Evolutionary conservation across 2,797 vertebrate genomes (phyloP).

Genomic region (Labeo calbasu): DNA sequence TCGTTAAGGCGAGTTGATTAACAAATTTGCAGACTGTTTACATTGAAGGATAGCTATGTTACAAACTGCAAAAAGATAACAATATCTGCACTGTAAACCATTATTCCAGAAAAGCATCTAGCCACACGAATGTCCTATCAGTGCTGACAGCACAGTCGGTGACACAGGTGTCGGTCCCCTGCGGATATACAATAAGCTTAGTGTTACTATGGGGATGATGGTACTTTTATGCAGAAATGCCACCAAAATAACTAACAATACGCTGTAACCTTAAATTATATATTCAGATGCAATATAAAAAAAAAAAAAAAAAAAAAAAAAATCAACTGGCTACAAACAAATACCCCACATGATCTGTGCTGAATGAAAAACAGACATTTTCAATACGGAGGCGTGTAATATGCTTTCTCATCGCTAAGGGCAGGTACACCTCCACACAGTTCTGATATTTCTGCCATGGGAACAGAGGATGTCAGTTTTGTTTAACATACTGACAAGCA

Average conservation of each 20-base stretch:
- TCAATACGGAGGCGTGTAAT: conserved; percentile 12
- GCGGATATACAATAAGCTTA: conserved; percentile 23
- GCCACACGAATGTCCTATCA: conserved; percentile 17
- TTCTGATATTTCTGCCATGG: conserved; percentile 26
- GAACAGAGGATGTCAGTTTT: conserved; percentile 26
- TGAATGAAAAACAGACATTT: conserved; percentile 11
- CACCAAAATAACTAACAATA: conserved; percentile 17
- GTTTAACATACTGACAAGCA: neutral
- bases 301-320: neutral
- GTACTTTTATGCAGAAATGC: conserved; percentile 1
- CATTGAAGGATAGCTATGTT: no score
- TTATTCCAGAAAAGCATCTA: conserved; percentile 26
- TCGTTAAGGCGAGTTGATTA: no score
- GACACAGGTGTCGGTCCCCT: conserved; percentile 24
- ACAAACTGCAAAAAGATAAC: neutral
- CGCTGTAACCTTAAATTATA: neutral
- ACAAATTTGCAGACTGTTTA: no score
- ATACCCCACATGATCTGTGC: neutral
- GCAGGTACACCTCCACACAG: conserved; percentile 31
- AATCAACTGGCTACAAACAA: conserved; percentile 3
- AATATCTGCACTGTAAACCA: conserved; percentile 27
- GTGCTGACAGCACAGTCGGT: conserved; percentile 28
- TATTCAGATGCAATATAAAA: neutral
- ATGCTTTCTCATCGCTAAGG: conserved; percentile 1
- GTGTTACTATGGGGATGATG: conserved; percentile 13